These are phyloP conservation scores for Antedon mediterranea DNA, from an alignment of 53 echinoderm and acorn worm species.

Conservation along the genomic window DNA sequence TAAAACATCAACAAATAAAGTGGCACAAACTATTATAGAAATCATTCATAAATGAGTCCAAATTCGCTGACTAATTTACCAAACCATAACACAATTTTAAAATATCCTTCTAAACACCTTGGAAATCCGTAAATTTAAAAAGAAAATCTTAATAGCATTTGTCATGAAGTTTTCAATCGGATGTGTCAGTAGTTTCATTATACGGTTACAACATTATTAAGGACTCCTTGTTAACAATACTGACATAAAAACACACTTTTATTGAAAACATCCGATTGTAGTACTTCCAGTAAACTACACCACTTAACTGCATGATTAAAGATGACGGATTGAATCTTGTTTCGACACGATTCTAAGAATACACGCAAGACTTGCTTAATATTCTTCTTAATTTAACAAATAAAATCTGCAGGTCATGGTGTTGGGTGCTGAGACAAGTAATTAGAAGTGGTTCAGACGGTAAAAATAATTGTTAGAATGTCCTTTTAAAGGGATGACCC, in stretches of 20 bases:
- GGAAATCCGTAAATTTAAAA: neutral
- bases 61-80: neutral
- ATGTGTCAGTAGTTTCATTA: neutral
- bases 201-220: neutral
- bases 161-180: neutral
- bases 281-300: neutral
- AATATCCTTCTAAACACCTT: neutral
- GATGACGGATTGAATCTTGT: neutral
- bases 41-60: neutral
- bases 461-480: no score
- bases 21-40: neutral
- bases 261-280: neutral
- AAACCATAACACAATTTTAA: neutral
- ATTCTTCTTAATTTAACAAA: no score
- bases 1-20: neutral
- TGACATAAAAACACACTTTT: neutral
- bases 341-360: neutral
- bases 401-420: no score
- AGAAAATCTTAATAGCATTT: neutral
- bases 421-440: no score
- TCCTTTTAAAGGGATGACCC: no score
- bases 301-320: neutral
- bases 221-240: neutral
- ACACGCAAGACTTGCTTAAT: neutral
- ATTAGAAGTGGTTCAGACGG: no score